phyloP scores from a whole-genome alignment of 2,797 vertebrate genomes.

The Heliangelus exortis region DNA sequence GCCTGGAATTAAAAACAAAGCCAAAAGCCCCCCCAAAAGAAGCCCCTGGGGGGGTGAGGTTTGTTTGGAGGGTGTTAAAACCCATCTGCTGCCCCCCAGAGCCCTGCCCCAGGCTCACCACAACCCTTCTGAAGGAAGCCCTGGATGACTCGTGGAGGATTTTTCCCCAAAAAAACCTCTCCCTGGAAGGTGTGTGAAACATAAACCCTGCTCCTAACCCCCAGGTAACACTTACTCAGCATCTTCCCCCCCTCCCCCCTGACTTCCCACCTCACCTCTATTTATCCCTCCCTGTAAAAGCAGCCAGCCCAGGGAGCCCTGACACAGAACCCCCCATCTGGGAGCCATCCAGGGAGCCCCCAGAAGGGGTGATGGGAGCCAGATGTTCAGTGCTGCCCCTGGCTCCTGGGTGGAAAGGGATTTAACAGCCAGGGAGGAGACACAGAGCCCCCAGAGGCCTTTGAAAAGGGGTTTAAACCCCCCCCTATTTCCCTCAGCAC shows the following conservation, averaged over 20 bases:
- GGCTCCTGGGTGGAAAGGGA: neutral
- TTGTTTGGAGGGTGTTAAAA: neutral
- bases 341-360: slow-evolving; percentile 18
- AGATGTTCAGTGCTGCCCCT: neutral
- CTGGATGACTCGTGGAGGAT: no score
- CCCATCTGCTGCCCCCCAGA: neutral
- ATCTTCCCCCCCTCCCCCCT: no score
- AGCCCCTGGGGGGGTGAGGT: neutral
- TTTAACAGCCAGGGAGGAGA: neutral
- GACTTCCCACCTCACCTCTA: neutral
- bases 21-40: no score
- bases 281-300: neutral
- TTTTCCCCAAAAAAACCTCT: neutral
- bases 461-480: neutral
- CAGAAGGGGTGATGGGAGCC: slow-evolving; percentile 44
- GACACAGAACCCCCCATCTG: neutral
- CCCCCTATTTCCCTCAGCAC: neutral
- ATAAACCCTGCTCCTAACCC: rapidly evolving
- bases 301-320: neutral
- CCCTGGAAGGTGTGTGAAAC: neutral
- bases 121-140: neutral
- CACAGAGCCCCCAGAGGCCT: neutral
- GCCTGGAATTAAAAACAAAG: neutral
- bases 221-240: neutral
- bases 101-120: neutral